Percentiles rank a stretch among this genome's conserved stretches.
phyloP scores from a whole-genome alignment of 2,113 vertebrate genomes.

The Tauraco erythrolophus region DNA sequence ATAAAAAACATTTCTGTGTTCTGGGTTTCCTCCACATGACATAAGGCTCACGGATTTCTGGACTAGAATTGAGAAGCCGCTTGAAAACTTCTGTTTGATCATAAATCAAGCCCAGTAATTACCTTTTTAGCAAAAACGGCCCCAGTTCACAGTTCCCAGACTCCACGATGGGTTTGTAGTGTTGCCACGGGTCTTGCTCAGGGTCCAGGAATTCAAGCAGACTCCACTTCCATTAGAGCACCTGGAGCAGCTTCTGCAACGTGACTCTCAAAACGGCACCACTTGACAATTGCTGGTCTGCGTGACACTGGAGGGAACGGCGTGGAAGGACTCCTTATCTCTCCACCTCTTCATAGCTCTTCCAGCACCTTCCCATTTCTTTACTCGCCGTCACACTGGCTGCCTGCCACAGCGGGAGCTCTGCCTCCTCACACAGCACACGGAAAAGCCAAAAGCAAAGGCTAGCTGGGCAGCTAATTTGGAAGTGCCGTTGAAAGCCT shows the following conservation, averaged over 20 bases:
- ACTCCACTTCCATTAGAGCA: background rate
- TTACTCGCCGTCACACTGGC: background rate
- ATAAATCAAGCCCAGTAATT: background rate
- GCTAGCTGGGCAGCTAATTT: background rate
- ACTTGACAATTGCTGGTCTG: background rate
- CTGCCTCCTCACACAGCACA: background rate
- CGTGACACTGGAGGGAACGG: background rate
- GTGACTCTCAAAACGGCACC: background rate
- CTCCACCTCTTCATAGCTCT: background rate
- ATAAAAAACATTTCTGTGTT: background rate
- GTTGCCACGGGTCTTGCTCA: background rate
- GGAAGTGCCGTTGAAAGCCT: background rate
- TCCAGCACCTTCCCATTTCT: background rate
- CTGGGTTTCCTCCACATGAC: slow-evolving; percentile 32
- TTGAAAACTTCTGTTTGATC: slow-evolving; percentile 35
- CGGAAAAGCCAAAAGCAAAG: background rate
- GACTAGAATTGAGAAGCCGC: background rate
- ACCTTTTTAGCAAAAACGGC: background rate
- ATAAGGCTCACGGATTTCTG: slow-evolving; percentile 23
- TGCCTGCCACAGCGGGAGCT: background rate
- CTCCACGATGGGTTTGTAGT: background rate
- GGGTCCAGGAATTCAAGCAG: background rate
- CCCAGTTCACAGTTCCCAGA: background rate
- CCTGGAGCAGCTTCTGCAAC: background rate
- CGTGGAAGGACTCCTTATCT: background rate